These are phyloP conservation scores for Rousettus madagascariensis DNA, from an alignment of 2,797 vertebrate species.

Conservation along the genomic window DNA sequence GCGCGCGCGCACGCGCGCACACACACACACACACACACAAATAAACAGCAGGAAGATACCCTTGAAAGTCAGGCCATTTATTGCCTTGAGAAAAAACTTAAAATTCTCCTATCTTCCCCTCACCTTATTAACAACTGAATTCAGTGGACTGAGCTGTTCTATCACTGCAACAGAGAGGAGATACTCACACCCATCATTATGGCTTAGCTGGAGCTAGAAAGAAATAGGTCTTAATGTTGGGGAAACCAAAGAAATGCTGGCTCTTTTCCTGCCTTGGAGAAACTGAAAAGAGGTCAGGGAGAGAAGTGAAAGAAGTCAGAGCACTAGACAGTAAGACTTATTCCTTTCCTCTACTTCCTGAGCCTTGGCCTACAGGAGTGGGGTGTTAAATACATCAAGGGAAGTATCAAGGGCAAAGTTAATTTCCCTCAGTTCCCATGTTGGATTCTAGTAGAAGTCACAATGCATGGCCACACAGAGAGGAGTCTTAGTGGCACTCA, in stretches of 20 bases:
- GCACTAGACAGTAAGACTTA: background rate
- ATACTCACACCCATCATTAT: background rate
- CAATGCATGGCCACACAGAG: background rate
- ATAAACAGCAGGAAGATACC: background rate
- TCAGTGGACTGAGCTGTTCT: background rate
- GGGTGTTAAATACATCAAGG: background rate
- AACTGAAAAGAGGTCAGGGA: background rate
- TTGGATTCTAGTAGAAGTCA: background rate
- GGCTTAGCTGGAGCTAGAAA: background rate
- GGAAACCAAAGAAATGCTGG: background rate
- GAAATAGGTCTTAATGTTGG: background rate
- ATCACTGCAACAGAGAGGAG: background rate
- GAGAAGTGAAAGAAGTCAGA: background rate
- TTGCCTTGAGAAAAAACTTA: background rate
- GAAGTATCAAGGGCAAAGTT: background rate
- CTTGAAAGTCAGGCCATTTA: background rate
- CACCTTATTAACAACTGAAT: background rate
- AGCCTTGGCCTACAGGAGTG: background rate
- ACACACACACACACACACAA: no score
- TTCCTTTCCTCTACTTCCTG: background rate
- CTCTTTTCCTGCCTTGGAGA: background rate
- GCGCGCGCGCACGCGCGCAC: no score
- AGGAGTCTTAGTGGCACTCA: background rate
- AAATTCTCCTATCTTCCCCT: background rate
- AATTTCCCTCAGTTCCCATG: background rate